Percentiles rank a stretch among this genome's conserved stretches.
These are phyloP conservation scores for Varanus salvator DNA, from an alignment of 2,113 vertebrate species.

Conservation along the genomic window DNA sequence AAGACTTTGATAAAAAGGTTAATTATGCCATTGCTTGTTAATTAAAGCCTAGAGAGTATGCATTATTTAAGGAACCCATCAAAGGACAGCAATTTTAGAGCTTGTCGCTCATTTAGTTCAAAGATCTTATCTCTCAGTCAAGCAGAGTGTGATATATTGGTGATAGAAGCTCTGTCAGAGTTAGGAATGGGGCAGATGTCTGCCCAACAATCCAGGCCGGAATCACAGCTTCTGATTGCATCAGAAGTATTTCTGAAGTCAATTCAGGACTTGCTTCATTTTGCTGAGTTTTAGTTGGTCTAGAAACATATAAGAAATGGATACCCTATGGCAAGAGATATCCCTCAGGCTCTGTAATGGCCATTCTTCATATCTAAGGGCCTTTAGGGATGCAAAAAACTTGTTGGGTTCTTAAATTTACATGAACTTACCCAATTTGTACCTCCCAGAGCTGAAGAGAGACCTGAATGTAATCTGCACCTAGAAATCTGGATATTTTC, in stretches of 20 bases:
- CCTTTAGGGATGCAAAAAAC: too few relatives aligned
- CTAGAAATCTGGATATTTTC: too few relatives aligned
- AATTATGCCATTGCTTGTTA: neutral
- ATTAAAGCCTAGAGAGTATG: conserved; percentile 42
- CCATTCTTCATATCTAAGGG: neutral
- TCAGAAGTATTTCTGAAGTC: neutral
- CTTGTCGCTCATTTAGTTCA: neutral
- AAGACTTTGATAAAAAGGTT: conserved; percentile 47
- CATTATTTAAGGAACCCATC: conserved; percentile 65
- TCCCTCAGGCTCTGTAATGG: neutral
- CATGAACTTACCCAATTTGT: too few relatives aligned
- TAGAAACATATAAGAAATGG: neutral
- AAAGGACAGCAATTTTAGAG: conserved; percentile 62
- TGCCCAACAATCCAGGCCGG: neutral
- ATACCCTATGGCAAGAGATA: neutral
- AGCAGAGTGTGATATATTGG: neutral
- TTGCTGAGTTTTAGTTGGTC: neutral
- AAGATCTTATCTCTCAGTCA: neutral
- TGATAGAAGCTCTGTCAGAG: neutral
- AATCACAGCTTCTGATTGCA: neutral
- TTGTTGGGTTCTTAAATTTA: too few relatives aligned
- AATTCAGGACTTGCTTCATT: neutral
- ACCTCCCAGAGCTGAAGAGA: too few relatives aligned
- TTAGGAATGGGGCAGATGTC: neutral
- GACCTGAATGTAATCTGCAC: too few relatives aligned